Conservation (phyloP, 2,797 vertebrate species). For the Echeneis naucrates region DNA sequence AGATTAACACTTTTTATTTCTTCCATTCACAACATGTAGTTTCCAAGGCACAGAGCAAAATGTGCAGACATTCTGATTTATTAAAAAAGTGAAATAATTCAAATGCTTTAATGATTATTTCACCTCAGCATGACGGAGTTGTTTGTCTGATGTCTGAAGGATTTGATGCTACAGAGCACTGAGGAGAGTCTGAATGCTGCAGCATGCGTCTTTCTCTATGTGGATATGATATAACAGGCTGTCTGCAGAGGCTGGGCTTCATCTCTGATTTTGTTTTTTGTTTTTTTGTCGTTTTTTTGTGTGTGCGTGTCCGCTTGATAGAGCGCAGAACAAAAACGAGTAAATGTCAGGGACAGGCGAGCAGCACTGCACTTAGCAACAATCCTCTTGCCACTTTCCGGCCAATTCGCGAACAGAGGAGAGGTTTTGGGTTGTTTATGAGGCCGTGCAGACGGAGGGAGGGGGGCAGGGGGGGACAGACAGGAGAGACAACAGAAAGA, state of each 20-base stretch:
- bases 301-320: constrained; percentile 62
- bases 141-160: constrained; percentile 27
- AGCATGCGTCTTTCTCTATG: neutral
- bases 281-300: too few species aligned
- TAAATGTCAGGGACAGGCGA: constrained; percentile 75
- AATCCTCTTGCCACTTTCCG: constrained; percentile 66
- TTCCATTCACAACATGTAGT: too few species aligned
- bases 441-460: constrained; percentile 26
- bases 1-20: too few species aligned
- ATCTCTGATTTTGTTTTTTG: constrained; percentile 40
- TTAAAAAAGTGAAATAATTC: neutral
- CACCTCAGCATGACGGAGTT: neutral
- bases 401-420: constrained; percentile 64
- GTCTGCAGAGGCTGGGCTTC: constrained; percentile 45
- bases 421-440: constrained; percentile 56
- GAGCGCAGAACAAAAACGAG: constrained; percentile 63
- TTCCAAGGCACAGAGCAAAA: too few species aligned
- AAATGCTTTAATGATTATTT: neutral
- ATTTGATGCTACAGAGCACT: constrained; percentile 5
- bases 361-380: constrained; percentile 69
- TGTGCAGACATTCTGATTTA: neutral
- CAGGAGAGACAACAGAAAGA: constrained; percentile 58
- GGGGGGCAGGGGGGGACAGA: constrained; percentile 32
- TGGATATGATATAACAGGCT: constrained; percentile 48
- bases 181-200: constrained; percentile 12